These are phyloP conservation scores for Rambutsinella grinnellia DNA, from an alignment of 2,888 invertebrate genomes.

Conservation along the genomic window DNA sequence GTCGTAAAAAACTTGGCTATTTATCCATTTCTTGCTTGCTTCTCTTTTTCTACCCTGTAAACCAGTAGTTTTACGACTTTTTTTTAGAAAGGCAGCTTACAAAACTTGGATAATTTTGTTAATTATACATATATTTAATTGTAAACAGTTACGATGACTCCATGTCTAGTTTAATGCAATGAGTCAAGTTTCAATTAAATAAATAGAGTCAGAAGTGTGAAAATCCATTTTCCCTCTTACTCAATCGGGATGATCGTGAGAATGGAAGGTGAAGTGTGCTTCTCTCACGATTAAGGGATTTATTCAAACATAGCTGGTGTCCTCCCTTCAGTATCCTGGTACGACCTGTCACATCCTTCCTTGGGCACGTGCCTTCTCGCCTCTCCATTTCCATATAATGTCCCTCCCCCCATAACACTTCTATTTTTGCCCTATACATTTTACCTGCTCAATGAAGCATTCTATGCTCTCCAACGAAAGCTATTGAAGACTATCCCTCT, in stretches of 20 bases:
- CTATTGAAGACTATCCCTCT: no score
- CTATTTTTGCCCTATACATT: not conserved
- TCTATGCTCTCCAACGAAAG: no score
- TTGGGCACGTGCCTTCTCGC: constrained; percentile 31
- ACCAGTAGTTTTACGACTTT: no score
- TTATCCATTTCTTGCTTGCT: no score
- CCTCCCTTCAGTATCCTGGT: constrained; percentile 24
- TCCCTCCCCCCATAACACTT: not conserved
- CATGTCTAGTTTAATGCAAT: not conserved
- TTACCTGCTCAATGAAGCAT: no score
- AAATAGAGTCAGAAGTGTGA: not conserved
- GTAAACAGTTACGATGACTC: not conserved
- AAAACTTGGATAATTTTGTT: no score
- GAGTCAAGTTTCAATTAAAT: constrained; percentile 13
- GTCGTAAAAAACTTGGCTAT: no score
- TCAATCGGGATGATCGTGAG: not conserved
- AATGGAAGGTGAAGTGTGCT: not conserved
- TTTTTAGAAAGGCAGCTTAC: no score
- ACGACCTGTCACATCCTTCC: constrained; percentile 30
- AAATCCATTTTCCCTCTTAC: not conserved
- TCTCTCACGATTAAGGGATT: no score
- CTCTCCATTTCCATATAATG: not conserved
- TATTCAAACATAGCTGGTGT: no score
- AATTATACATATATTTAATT: no score
- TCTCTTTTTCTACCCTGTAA: no score